Evolutionary conservation across 2,888 invertebrate genomes (phyloP), one percentile per base, ranked within the genome.

Genomic region (Blomia tropicalis): DNA sequence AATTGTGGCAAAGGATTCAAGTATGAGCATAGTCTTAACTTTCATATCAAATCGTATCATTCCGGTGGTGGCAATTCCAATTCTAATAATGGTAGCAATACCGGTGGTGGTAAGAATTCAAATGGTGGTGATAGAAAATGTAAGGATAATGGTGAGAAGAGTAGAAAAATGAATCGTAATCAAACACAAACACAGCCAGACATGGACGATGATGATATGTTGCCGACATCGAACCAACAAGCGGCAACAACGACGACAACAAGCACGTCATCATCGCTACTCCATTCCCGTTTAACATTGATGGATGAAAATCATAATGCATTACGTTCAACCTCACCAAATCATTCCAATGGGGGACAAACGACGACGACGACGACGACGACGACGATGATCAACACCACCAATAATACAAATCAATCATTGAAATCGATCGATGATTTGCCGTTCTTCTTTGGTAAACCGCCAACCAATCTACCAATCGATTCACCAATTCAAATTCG

Each of bases 1-100:
- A 63, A 58, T 7, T 66, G 66, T 56, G 66, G 65, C 19, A 65
- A 65, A 56, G 66, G 66, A 25, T 66, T 66, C 43, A 66, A 66
- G 53, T 66, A 66, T 44, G 65, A 65, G 11, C 66, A 66, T 51
- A 62, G 60, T 14, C 56, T 66, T 22, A 58, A 64, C 36, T 66
- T 66, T 58, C 66, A 66, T 53, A 64, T 64, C 4, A 66, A 66
- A 43, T 61, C 63, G n/a, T 65, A 65, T 23, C 66, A 66, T 53
- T 62, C 59, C 31, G 60, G 51, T 30, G 62, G 58, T 29, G 7
- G 11, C 14, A 58, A 23, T 58, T 36, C 14, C 27, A 62, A 41
- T 58, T 30, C 30, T 29, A 62, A 22, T 27, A 47, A 4, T 44
- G 56, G 56, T 19, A 30, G 19, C 29, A 32, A 23, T 32, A 62